These are phyloP conservation scores for Scrobipalpa costella DNA, from an alignment of 2,888 invertebrate species.

Conservation along the genomic window DNA sequence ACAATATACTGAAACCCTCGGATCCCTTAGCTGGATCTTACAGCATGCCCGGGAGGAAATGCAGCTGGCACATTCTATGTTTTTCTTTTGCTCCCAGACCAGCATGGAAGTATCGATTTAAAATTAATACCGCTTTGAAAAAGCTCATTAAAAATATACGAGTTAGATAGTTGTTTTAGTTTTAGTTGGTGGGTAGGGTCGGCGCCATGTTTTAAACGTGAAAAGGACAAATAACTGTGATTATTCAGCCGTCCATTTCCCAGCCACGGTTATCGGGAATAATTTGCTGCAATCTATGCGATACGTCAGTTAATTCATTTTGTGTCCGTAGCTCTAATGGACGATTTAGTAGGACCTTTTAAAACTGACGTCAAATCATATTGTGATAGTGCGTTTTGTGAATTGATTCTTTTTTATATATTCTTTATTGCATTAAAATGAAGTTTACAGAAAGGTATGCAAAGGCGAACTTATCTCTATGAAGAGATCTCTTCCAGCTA, in stretches of 20 bases:
- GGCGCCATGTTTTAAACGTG: constrained; percentile 25
- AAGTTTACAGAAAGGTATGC: too few relatives aligned
- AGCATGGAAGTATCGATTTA: not conserved
- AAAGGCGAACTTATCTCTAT: too few relatives aligned
- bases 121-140: not conserved
- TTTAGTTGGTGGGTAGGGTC: not conserved
- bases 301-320: constrained; percentile 28
- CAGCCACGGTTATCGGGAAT: constrained; percentile 32
- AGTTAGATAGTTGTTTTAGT: not conserved
- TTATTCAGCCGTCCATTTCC: constrained; percentile 30
- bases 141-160: not conserved
- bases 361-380: too few relatives aligned
- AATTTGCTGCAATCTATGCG: constrained; percentile 29
- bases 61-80: too few relatives aligned
- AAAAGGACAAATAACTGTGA: constrained; percentile 30
- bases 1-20: too few relatives aligned
- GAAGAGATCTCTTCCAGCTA: too few relatives aligned
- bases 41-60: too few relatives aligned
- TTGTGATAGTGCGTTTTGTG: too few relatives aligned
- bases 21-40: too few relatives aligned
- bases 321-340: not conserved
- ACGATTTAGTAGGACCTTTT: not conserved
- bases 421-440: too few relatives aligned
- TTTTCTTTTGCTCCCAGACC: too few relatives aligned
- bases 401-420: not conserved